Conservation (phyloP, 2,888 invertebrate genomes). For the Proisotoma minuta region DNA sequence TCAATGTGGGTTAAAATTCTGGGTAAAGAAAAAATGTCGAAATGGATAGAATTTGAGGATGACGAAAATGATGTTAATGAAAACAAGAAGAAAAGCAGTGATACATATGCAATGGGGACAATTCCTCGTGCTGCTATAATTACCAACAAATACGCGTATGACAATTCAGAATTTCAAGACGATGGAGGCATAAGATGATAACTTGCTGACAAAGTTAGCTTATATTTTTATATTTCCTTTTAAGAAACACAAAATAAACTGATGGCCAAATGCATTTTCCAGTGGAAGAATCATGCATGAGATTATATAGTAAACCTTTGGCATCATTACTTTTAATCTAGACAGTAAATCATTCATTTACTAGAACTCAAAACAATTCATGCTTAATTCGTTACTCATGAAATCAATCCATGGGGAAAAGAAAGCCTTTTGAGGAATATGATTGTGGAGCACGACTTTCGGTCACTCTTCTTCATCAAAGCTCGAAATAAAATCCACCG, state of each 20-base stretch:
- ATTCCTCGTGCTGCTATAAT: constrained; percentile 10
- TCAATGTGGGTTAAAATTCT: constrained; percentile 27
- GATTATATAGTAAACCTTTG: too few relatives aligned
- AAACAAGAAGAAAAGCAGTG: not conserved
- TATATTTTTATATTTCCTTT: too few relatives aligned
- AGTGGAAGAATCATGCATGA: too few relatives aligned
- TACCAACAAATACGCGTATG: too few relatives aligned
- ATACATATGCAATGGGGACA: not conserved
- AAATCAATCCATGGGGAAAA: not conserved
- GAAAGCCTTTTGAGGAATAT: too few relatives aligned
- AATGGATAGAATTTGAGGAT: constrained; percentile 31
- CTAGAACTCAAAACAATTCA: not conserved
- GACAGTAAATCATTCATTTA: too few relatives aligned
- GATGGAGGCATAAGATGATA: too few relatives aligned
- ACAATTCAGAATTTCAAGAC: too few relatives aligned
- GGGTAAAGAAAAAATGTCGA: constrained; percentile 15
- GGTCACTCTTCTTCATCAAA: not conserved
- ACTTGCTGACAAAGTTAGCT: too few relatives aligned
- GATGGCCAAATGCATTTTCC: too few relatives aligned
- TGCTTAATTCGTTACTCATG: not conserved
- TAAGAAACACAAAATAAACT: too few relatives aligned
- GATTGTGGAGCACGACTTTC: not conserved
- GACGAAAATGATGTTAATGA: not conserved
- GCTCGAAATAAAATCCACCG: not conserved
- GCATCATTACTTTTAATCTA: too few relatives aligned